A percentile compares a stretch with the other conserved stretches of the same genome.
phyloP scores from a whole-genome alignment of 2,113 vertebrate species.

The Scopus umbretta region DNA sequence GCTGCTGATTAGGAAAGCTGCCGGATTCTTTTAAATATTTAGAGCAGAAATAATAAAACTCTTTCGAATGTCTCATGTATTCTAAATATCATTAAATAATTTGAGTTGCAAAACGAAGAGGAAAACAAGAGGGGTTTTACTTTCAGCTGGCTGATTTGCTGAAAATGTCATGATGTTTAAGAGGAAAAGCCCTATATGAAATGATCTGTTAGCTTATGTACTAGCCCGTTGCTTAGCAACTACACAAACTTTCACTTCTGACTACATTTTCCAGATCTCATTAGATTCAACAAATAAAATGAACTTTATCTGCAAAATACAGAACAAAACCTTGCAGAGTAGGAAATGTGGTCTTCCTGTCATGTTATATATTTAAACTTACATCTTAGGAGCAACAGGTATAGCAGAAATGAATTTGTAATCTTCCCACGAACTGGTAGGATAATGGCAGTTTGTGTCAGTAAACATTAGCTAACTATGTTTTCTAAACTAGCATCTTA shows the following conservation, averaged over 20 bases:
- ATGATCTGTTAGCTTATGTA: background rate
- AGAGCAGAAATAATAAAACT: background rate
- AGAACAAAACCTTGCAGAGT: background rate
- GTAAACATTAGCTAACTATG: background rate
- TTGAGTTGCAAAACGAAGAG: background rate
- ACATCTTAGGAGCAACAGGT: background rate
- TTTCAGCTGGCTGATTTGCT: background rate
- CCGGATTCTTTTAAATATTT: background rate
- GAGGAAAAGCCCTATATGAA: background rate
- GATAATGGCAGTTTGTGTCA: background rate
- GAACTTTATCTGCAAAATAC: background rate
- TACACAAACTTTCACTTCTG: background rate
- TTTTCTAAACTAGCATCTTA: background rate
- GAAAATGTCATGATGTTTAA: background rate
- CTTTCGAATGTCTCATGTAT: background rate
- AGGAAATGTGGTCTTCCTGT: background rate
- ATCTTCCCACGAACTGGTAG: background rate
- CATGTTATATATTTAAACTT: background rate
- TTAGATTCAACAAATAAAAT: background rate
- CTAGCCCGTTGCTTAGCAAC: background rate
- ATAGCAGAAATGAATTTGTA: background rate
- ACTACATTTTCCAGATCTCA: background rate
- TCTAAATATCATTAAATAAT: background rate
- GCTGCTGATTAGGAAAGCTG: background rate
- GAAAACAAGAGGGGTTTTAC: background rate